These are phyloP conservation scores for Carapus acus DNA, from an alignment of 2,797 vertebrate species.

Conservation along the genomic window DNA sequence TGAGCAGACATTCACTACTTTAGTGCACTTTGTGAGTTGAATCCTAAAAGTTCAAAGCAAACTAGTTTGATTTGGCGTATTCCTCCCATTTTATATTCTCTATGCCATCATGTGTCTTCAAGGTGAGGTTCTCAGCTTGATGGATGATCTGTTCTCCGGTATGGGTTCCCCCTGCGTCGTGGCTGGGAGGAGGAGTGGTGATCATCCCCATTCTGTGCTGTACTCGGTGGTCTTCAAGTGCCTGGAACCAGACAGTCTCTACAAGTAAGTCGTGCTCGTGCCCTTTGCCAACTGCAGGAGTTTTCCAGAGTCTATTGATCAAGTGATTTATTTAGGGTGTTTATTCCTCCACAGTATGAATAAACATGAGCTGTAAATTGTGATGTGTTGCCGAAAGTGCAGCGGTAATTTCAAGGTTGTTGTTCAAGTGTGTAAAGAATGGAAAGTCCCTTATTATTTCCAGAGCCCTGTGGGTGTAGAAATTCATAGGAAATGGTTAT, in stretches of 20 bases:
- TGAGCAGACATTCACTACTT: slow-evolving; percentile 11
- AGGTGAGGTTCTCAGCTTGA: slow-evolving; percentile 96
- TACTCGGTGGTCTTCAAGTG: slow-evolving; percentile 99
- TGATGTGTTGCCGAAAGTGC: slow-evolving; percentile 12
- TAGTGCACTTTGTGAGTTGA: slow-evolving; percentile 33
- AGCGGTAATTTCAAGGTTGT: slow-evolving; percentile 9
- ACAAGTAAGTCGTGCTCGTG: slow-evolving; percentile 83
- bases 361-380: slow-evolving; percentile 26
- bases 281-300: slow-evolving; percentile 6
- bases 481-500: slow-evolving; percentile 7
- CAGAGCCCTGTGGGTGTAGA: slow-evolving; percentile 12
- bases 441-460: slow-evolving; percentile 17
- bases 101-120: background rate
- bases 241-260: slow-evolving; percentile 95
- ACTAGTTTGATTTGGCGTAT: background rate
- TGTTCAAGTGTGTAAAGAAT: slow-evolving; percentile 11
- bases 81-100: too few relatives aligned
- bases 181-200: slow-evolving; percentile 82
- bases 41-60: slow-evolving; percentile 38
- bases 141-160: slow-evolving; percentile 94
- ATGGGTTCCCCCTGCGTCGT: slow-evolving; percentile 90
- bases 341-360: slow-evolving; percentile 21
- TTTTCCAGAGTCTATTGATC: slow-evolving; percentile 12
- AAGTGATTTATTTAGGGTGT: slow-evolving; percentile 18
- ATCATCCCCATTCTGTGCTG: slow-evolving; percentile 79